Conservation (phyloP, 2,113 vertebrate species). For the Ibidorhyncha struthersii region DNA sequence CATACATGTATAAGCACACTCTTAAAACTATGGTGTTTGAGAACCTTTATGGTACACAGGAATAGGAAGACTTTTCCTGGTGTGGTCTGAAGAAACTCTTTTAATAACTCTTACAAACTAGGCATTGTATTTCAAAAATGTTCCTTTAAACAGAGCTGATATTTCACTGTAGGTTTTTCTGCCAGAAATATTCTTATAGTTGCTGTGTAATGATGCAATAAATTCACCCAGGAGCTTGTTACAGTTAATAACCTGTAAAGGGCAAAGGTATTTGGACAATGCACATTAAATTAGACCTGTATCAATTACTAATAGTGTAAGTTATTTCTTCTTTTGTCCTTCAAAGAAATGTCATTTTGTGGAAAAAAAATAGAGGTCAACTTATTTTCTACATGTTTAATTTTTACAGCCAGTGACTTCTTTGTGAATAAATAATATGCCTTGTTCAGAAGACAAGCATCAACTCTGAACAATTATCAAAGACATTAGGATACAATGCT, state of each 20-base stretch:
- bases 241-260: slow-evolving; percentile 61
- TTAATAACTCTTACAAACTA: background rate
- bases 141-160: background rate
- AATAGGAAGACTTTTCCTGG: background rate
- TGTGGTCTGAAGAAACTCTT: background rate
- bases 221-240: slow-evolving; percentile 40
- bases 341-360: slow-evolving; percentile 8
- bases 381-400: slow-evolving; percentile 54
- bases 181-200: background rate
- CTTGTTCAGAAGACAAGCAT: slow-evolving; percentile 52
- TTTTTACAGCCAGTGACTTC: slow-evolving; percentile 39
- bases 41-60: background rate
- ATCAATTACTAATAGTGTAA: background rate
- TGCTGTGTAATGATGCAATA: slow-evolving; percentile 34
- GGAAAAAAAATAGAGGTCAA: slow-evolving; percentile 1
- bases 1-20: background rate
- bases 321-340: slow-evolving; percentile 45
- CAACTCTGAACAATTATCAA: slow-evolving; percentile 54
- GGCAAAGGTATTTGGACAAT: slow-evolving; percentile 55
- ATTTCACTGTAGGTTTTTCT: background rate
- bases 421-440: slow-evolving; percentile 66
- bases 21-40: background rate
- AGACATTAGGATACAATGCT: slow-evolving; percentile 57
- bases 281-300: slow-evolving; percentile 36
- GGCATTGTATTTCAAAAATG: background rate